Evolutionary conservation across 1,140 invertebrate genomes (phyloP), one percentile per base, ranked within the genome.

Genomic region (Drosophila ambigua): DNA sequence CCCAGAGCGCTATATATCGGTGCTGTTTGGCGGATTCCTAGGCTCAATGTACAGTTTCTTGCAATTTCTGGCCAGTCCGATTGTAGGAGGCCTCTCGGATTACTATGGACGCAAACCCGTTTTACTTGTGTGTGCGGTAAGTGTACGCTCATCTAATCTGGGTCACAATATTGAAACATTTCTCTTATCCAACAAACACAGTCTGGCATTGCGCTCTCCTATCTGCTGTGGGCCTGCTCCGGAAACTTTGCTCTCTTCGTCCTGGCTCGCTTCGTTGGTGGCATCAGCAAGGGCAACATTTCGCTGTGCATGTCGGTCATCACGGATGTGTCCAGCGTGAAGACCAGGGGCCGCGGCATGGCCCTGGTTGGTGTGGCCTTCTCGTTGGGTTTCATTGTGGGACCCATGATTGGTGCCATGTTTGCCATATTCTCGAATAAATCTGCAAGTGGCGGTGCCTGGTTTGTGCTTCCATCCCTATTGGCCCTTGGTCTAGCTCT

Each of bases 21-120:
- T 99, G 53, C 93, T 99, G 35, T 98, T 98, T 94, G 98, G 98
- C 90, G 98, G 98, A 23, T 95, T 98, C 67, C 93, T 99, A 6
- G 99, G 99, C 0, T 99, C 99, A 1, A 94, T 99, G 94, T 99
- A 99, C 91, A 99, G 98, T 58, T 97, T 99, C 91, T 93, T 99
- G 31, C 98, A 99, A 93, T 99, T 99, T 93, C 80, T 99, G 48
- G 95, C 97, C 15, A 98, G 98, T 16, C 98, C 99, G 0, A 95
- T 99, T 61, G 94, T 98, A 57, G 99, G 99, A 43, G 97, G 97
- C 23, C 93, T 99, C 2, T 99, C 98, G 2, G 99, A 99, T 94
- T 95, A 97, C 64, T 98, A 98, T 94, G 99, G 99, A 55, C 94
- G 98, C 75, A 98, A 96, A 93, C 95, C 95, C 43, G 91, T 99